These are phyloP conservation scores for Callyntrura guangdongensis DNA, from an alignment of 2,888 invertebrate genomes.

Conservation along the genomic window DNA sequence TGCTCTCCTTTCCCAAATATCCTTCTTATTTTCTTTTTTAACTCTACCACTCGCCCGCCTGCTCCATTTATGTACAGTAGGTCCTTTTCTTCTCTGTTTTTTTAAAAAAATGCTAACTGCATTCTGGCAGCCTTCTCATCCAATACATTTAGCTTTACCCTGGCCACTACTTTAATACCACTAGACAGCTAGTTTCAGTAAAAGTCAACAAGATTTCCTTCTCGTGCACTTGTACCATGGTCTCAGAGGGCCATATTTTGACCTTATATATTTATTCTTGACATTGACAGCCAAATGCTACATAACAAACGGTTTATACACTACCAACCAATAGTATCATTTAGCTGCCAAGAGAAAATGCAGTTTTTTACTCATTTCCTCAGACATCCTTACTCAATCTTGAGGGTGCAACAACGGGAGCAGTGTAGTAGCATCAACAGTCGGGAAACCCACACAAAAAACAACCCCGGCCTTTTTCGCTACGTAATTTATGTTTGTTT, in stretches of 20 bases:
- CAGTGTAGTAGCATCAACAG: constrained; percentile 17
- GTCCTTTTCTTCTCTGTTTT: constrained; percentile 19
- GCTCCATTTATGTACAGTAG: background rate
- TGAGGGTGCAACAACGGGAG: background rate
- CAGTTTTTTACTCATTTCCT: constrained; percentile 36
- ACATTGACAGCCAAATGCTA: constrained; percentile 74
- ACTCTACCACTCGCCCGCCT: constrained; percentile 20
- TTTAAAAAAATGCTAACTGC: constrained; percentile 58
- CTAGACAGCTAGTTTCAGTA: constrained; percentile 60
- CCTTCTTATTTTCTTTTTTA: constrained; percentile 80
- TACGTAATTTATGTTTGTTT: constrained; percentile 50
- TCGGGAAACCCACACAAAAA: background rate
- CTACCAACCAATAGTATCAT: background rate
- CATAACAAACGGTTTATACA: constrained; percentile 12
- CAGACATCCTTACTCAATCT: constrained; percentile 22
- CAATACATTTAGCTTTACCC: constrained; percentile 39
- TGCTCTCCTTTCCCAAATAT: constrained; percentile 82
- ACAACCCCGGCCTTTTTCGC: background rate
- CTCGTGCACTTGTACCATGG: constrained; percentile 51
- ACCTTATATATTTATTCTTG: constrained; percentile 76
- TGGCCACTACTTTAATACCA: constrained; percentile 63
- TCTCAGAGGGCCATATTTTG: constrained; percentile 77
- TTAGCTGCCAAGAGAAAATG: constrained; percentile 24
- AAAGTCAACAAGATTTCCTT: constrained; percentile 69
- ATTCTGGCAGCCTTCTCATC: constrained; percentile 35